phyloP scores from a whole-genome alignment of 2,888 invertebrate genomes.

The Megalurothrips usitatus region DNA sequence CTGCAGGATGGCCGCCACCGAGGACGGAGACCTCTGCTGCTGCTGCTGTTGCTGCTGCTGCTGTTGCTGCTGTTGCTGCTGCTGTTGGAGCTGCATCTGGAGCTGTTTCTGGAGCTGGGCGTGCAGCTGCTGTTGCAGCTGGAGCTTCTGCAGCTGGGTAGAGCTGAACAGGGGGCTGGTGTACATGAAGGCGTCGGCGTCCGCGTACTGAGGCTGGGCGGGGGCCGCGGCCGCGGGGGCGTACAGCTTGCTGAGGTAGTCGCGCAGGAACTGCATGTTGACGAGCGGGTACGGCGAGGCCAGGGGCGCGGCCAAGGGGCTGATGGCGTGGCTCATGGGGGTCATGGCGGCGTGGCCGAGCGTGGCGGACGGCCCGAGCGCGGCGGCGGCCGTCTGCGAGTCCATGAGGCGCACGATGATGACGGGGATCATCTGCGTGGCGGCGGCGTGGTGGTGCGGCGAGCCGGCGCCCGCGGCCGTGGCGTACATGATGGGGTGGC shows the following conservation, averaged over 20 bases:
- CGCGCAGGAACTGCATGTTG: slow-evolving; percentile 28
- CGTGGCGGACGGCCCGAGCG: not conserved
- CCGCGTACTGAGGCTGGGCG: slow-evolving; percentile 25
- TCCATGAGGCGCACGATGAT: slow-evolving; percentile 31
- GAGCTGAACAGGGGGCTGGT: slow-evolving; percentile 19
- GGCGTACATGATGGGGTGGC: slow-evolving; percentile 17
- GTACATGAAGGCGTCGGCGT: slow-evolving; percentile 20
- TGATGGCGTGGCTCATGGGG: slow-evolving; percentile 15
- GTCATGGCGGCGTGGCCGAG: not conserved
- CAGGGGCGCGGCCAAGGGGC: not conserved
- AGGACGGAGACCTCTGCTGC: slow-evolving; percentile 24
- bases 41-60: slow-evolving; percentile 27
- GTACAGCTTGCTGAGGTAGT: slow-evolving; percentile 22
- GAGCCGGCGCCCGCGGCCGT: not conserved
- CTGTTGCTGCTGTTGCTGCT: not conserved
- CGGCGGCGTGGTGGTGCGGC: not conserved
- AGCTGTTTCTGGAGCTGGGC: slow-evolving; percentile 28
- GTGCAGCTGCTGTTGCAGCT: slow-evolving; percentile 14
- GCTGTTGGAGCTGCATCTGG: not conserved
- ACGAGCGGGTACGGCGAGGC: slow-evolving; percentile 13
- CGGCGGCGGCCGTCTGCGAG: not conserved
- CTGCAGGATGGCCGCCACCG: not conserved
- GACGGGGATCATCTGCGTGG: slow-evolving; percentile 32
- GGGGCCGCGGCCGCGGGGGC: not conserved
- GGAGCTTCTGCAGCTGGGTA: slow-evolving; percentile 19